A percentile compares a stretch with the other conserved stretches of the same genome.
Evolutionary conservation across 1,140 invertebrate species (phyloP).

Genomic region (Musca vetustissima): DNA sequence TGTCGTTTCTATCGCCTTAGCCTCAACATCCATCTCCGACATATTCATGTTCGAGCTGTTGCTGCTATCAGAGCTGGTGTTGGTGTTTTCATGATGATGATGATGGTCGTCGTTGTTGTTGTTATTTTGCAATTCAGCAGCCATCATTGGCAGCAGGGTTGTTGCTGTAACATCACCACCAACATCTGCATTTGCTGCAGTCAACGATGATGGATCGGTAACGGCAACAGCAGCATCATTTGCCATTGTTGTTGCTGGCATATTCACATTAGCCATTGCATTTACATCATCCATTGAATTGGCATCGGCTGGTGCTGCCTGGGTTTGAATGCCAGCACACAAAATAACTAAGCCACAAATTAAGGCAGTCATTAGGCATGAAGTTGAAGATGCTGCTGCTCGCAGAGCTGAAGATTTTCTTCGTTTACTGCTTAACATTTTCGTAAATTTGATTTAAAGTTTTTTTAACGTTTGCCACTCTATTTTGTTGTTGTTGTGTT

Average conservation of each 20-base stretch:
- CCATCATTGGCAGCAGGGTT: neutral
- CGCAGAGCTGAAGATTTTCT: conserved; percentile 22
- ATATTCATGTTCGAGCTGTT: neutral
- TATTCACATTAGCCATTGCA: neutral
- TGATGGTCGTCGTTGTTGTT: conserved; percentile 7
- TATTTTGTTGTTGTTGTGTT: conserved; percentile 2
- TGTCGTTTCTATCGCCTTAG: conserved; percentile 11
- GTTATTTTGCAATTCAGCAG: conserved; percentile 15
- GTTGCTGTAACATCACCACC: neutral
- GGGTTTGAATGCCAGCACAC: conserved; percentile 12
- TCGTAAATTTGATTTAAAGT: conserved; percentile 6
- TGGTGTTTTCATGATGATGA: neutral
- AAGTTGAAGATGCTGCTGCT: neutral
- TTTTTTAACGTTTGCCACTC: neutral
- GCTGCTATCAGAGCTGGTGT: neutral
- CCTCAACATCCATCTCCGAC: conserved; percentile 3
- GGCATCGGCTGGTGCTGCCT: conserved; percentile 15
- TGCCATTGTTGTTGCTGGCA: neutral
- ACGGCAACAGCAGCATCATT: conserved; percentile 12
- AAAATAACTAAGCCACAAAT: conserved; percentile 28
- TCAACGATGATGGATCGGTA: conserved; percentile 14
- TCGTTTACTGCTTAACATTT: conserved; percentile 27
- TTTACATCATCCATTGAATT: conserved; percentile 22
- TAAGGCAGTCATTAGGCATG: conserved; percentile 13
- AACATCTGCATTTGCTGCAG: conserved; percentile 7